Evolutionary conservation across 2,888 invertebrate genomes (phyloP).

Genomic region (Zaprionus bogoriensis): DNA sequence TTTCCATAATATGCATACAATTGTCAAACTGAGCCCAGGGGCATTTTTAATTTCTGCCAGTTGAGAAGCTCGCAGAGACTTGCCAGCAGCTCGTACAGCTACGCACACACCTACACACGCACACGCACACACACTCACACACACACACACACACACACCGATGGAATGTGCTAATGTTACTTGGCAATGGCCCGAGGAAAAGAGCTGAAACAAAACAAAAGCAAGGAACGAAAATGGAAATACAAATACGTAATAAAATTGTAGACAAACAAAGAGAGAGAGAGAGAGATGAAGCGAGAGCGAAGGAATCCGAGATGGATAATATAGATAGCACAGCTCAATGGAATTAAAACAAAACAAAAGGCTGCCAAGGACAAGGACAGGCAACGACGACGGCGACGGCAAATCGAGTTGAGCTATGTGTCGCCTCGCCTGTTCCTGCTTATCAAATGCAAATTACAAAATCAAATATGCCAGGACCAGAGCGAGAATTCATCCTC

Average conservation of each 20-base stretch:
- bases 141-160: background rate
- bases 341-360: conserved; percentile 75
- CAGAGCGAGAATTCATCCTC: conserved; percentile 26
- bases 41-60: conserved; percentile 45
- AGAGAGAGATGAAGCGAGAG: conserved; percentile 17
- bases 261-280: conserved; percentile 37
- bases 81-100: conserved; percentile 9
- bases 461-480: conserved; percentile 69
- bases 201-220: conserved; percentile 17
- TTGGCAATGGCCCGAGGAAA: conserved; percentile 34
- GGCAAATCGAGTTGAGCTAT: conserved; percentile 35
- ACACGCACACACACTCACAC: background rate
- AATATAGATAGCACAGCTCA: conserved; percentile 59
- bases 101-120: background rate
- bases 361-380: conserved; percentile 54
- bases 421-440: conserved; percentile 30
- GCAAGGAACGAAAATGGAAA: conserved; percentile 24
- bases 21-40: conserved; percentile 41
- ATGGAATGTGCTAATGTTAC: conserved; percentile 33
- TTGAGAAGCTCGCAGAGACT: conserved; percentile 18
- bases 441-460: conserved; percentile 73
- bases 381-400: background rate
- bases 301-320: conserved; percentile 35
- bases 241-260: conserved; percentile 55
- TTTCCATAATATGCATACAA: conserved; percentile 27